Percentiles rank a stretch among this genome's conserved stretches.
Evolutionary conservation across 2,113 vertebrate genomes (phyloP).

Genomic region (Eublepharis macularius): DNA sequence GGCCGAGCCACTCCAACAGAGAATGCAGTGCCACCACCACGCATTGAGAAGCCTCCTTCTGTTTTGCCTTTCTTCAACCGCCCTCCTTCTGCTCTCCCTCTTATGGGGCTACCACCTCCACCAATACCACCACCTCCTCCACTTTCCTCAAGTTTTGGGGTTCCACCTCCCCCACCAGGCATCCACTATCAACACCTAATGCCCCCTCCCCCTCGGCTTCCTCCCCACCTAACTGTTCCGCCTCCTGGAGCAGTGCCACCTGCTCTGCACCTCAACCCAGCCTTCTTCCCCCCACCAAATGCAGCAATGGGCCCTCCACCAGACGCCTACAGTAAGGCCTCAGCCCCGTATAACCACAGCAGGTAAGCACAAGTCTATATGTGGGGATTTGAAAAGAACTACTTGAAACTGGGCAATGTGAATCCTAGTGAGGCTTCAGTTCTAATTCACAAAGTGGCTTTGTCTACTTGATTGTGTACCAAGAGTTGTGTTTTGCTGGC

Average conservation of each 20-base stretch:
- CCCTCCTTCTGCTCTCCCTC: conserved; percentile 73
- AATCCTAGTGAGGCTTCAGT: not conserved
- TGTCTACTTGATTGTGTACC: not conserved
- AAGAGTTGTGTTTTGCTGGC: not conserved
- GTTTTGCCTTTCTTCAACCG: conserved; percentile 75
- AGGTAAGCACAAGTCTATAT: conserved; percentile 74
- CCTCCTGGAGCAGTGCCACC: conserved; percentile 77
- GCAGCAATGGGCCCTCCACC: conserved; percentile 75
- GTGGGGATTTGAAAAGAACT: not conserved
- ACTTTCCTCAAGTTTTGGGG: conserved; percentile 70
- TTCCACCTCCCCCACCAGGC: conserved; percentile 74
- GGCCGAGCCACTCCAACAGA: conserved; percentile 76
- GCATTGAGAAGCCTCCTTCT: conserved; percentile 76
- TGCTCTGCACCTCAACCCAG: conserved; percentile 86
- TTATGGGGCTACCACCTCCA: conserved; percentile 73
- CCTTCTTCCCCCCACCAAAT: conserved; percentile 84
- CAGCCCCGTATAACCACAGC: conserved; percentile 79
- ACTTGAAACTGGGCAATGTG: not conserved
- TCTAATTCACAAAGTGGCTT: not conserved
- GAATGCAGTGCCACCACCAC: conserved; percentile 67
- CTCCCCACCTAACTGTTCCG: conserved; percentile 76
- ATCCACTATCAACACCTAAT: conserved; percentile 78
- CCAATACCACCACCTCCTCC: conserved; percentile 68
- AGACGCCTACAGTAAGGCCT: conserved; percentile 76
- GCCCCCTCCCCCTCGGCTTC: conserved; percentile 78